Base-by-base conservation (phyloP, 2,888 invertebrate species). In the Gari tellinella region DNA sequence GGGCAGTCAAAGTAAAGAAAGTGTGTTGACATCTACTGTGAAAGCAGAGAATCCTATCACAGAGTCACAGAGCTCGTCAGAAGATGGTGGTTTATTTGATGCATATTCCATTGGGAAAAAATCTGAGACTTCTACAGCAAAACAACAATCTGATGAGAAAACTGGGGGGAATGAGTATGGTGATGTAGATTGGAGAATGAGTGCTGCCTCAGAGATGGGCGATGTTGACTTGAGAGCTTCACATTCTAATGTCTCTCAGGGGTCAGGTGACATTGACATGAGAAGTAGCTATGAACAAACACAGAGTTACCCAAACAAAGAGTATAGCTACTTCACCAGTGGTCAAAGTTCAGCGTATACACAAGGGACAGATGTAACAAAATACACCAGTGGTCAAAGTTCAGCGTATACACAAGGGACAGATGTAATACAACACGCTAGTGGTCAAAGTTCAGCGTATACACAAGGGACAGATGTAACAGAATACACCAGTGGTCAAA, bases 151-250 rank as follows among this genome's bases (percentile, higher is more conserved):
- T 41, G 43, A 52, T 12, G 21, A 49, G 21, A 55, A 72, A 19
- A 46, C 8, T 38, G 40, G 31, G 31, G 67, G 69, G 14, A 79
- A 72, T 55, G 62, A 68, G 23, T 75, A 68, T 75, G 79, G 79
- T 40, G 75, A 79, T 56, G 53, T 72, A 4, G 79, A 79, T 48
- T 79, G 74, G 75, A 75, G 79, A 41, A 41, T 53, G 45, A 56
- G 61, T 43, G 61, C 76, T 38, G 72, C 72, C 14, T 53, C 76
- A 12, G 76, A 80, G 51, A 77, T 80, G 77, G 80, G 80, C 15
- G 80, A 80, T 57, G 63, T 80, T 25, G 80, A 80, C 46, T 26
- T 72, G 46, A 56, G 80, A 40, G 15, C 31, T 4, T 52, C 52
- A 31, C 52, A 52, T 17, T 52, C 52, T 52, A 17, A 23, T n/a